Conservation (phyloP, 2,888 invertebrate species). For the Prostheceraeus crozeri region DNA sequence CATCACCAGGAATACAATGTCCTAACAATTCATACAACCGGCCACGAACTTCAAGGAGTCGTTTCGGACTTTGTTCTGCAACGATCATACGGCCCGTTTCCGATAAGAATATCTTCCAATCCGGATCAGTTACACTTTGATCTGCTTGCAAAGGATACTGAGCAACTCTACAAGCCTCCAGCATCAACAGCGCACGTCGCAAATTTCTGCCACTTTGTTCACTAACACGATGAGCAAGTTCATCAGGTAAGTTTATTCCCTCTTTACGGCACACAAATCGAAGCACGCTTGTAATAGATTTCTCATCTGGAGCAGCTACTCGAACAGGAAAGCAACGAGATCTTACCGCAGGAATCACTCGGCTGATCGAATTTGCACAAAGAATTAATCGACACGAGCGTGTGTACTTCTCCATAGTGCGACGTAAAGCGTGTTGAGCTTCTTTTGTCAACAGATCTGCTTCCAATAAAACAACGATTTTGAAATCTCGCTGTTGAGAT, state of each 20-base stretch:
- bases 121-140: conserved; percentile 75
- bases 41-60: conserved; percentile 73
- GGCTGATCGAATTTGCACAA: conserved; percentile 84
- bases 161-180: conserved; percentile 83
- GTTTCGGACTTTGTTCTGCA: conserved; percentile 75
- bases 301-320: conserved; percentile 75
- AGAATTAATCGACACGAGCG: conserved; percentile 84
- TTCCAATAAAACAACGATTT: conserved; percentile 88
- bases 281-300: conserved; percentile 60
- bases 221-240: conserved; percentile 70
- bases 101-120: conserved; percentile 81
- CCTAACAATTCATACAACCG: conserved; percentile 83
- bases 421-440: conserved; percentile 90
- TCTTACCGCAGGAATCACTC: conserved; percentile 86
- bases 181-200: conserved; percentile 79
- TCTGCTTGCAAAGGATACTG: conserved; percentile 66
- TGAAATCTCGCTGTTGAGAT: conserved; percentile 77
- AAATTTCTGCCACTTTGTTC: conserved; percentile 76
- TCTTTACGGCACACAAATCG: conserved; percentile 61
- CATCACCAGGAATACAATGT: conserved; percentile 80
- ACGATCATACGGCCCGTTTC: conserved; percentile 79
- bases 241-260: conserved; percentile 68
- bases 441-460: conserved; percentile 89
- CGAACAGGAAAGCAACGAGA: conserved; percentile 86
- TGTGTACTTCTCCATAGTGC: conserved; percentile 99